These are phyloP conservation scores for Australoheros scitulus DNA, from an alignment of 2,113 vertebrate genomes.

Conservation along the genomic window DNA sequence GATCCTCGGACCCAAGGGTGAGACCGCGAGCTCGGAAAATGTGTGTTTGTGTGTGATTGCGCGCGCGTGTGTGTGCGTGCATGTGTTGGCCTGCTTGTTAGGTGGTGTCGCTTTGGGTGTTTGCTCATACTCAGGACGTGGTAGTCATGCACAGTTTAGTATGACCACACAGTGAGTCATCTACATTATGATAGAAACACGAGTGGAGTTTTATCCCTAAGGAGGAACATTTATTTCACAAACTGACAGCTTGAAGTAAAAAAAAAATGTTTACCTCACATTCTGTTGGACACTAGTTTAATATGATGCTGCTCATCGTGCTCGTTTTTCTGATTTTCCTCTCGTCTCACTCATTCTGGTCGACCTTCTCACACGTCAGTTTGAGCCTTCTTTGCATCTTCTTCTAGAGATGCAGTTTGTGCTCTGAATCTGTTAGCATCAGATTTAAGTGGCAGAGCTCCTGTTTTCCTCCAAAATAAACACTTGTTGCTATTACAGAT, in stretches of 20 bases:
- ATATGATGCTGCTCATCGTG: neutral
- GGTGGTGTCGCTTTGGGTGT: constrained; percentile 40
- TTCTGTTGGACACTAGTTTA: neutral
- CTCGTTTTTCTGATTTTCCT: constrained; percentile 16
- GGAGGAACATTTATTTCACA: neutral
- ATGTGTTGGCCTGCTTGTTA: constrained; percentile 30
- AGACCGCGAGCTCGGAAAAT: constrained; percentile 53
- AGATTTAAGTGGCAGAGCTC: no score
- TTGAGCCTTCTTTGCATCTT: neutral
- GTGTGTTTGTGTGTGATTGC: neutral
- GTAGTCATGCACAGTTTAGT: neutral
- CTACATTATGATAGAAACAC: neutral
- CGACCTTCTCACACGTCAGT: neutral
- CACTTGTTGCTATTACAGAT: neutral
- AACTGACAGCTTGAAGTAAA: neutral
- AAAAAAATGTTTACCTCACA: neutral
- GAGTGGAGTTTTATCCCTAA: neutral
- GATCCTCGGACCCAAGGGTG: constrained; percentile 98
- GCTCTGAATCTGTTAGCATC: neutral
- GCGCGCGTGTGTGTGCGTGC: neutral
- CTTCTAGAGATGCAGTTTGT: neutral
- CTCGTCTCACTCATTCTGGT: neutral
- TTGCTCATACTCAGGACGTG: constrained; percentile 15
- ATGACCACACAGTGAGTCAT: neutral
- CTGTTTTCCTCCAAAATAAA: neutral